Percentiles rank a stretch among this genome's conserved stretches.
Conservation (phyloP, 2,113 vertebrate genomes). For the Eleginops maclovinus region DNA sequence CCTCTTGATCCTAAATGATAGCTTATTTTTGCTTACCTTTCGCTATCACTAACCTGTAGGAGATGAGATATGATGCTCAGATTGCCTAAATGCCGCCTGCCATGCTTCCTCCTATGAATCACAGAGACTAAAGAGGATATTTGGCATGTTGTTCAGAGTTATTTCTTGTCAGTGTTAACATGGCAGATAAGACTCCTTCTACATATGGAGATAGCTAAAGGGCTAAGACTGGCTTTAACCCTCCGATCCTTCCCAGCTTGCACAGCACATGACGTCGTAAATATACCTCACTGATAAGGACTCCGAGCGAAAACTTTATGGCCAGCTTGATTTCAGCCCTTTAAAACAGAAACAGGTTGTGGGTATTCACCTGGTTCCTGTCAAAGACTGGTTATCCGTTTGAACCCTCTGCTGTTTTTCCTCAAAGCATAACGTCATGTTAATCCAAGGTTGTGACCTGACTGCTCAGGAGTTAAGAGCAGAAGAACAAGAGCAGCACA, state of each 20-base stretch:
- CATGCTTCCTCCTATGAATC: not conserved
- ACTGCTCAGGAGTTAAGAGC: not conserved
- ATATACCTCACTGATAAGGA: conserved; percentile 52
- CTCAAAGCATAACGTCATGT: conserved; percentile 36
- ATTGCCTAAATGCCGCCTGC: conserved; percentile 4
- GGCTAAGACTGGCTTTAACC: conserved; percentile 12
- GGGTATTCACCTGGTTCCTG: conserved; percentile 42
- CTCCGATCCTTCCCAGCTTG: conserved; percentile 24
- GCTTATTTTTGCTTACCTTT: conserved; percentile 16
- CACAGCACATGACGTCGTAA: conserved; percentile 36
- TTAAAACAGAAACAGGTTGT: conserved; percentile 53
- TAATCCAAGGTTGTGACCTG: conserved; percentile 53
- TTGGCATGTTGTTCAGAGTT: conserved; percentile 25
- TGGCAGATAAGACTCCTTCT: conserved; percentile 41
- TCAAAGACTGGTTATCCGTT: conserved; percentile 39
- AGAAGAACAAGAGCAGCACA: conserved; percentile 17
- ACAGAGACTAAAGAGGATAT: conserved; percentile 25
- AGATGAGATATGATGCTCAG: conserved; percentile 22
- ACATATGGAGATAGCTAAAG: conserved; percentile 44
- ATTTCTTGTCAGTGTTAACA: conserved; percentile 27
- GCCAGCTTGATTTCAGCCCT: conserved; percentile 18
- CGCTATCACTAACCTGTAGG: not conserved
- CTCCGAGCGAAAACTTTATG: conserved; percentile 20
- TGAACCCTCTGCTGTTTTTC: conserved; percentile 44
- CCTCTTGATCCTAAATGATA: conserved; percentile 15